Evolutionary conservation across 2,797 vertebrate genomes (phyloP).

Genomic region (Atherinosoma microstoma): DNA sequence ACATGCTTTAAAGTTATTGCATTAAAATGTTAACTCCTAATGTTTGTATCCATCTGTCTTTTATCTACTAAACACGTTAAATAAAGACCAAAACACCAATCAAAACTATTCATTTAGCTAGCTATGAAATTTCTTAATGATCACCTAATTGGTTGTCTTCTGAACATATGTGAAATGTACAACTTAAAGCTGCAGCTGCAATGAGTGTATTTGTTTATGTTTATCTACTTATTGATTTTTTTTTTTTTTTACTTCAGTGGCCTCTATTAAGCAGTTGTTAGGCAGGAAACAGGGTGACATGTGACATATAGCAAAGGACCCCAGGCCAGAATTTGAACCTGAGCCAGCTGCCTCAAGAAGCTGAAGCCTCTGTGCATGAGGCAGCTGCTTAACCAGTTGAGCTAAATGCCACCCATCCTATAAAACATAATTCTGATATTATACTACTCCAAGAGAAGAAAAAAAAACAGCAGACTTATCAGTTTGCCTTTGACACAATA

Average conservation of each 20-base stretch:
- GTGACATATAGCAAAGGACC: too few relatives aligned
- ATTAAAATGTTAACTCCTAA: too few relatives aligned
- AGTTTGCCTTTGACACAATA: conserved; percentile 16
- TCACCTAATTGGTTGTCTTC: background rate
- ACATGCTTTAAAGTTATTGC: background rate
- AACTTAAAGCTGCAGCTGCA: background rate
- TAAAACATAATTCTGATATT: conserved; percentile 2
- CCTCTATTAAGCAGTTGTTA: background rate
- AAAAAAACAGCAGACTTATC: conserved; percentile 11
- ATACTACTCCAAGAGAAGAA: conserved; percentile 6
- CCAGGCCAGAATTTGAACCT: background rate
- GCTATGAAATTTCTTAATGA: background rate
- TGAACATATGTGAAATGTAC: background rate
- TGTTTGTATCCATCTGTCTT: background rate
- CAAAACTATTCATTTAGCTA: background rate
- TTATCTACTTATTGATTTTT: background rate
- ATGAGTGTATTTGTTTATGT: background rate
- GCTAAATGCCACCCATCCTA: background rate
- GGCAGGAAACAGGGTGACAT: too few relatives aligned
- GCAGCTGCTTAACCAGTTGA: background rate
- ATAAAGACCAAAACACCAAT: background rate
- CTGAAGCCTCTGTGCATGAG: background rate
- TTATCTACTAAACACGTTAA: background rate
- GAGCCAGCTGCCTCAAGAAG: background rate
- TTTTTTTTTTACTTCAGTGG: background rate